Evolutionary conservation across 2,888 invertebrate genomes (phyloP).

Genomic region (Epistrophe eligans): DNA sequence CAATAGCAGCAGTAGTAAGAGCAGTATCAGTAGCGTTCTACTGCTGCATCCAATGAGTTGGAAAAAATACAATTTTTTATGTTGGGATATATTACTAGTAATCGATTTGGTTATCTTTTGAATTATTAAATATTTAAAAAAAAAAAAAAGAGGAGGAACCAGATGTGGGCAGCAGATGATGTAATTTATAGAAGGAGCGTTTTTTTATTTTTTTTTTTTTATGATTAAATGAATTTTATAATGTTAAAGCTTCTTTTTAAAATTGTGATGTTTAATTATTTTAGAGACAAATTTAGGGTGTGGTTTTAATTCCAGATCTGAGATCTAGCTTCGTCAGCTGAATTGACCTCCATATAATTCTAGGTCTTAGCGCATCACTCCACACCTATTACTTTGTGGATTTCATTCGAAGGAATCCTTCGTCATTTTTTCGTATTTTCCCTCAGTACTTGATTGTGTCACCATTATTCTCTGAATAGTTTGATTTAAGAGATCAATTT

Average conservation of each 20-base stretch:
- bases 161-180: conserved; percentile 12
- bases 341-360: too few species aligned
- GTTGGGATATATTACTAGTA: conserved; percentile 26
- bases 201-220: neutral
- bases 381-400: too few species aligned
- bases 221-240: neutral
- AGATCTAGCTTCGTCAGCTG: too few species aligned
- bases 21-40: neutral
- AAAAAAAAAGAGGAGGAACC: neutral
- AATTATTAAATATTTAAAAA: conserved; percentile 19
- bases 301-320: neutral
- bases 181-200: neutral
- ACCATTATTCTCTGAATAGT: too few species aligned
- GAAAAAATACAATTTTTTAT: conserved; percentile 34
- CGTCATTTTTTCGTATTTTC: too few species aligned
- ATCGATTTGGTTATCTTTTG: conserved; percentile 32
- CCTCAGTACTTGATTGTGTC: too few species aligned
- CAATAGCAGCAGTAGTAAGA: neutral
- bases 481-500: too few species aligned
- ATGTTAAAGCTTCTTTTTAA: neutral
- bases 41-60: conserved; percentile 46
- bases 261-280: neutral
- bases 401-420: too few species aligned
- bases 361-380: too few species aligned
- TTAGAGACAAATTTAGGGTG: neutral